These are phyloP conservation scores for Pogoniulus pusillus DNA, from an alignment of 2,797 vertebrate species.

Conservation along the genomic window DNA sequence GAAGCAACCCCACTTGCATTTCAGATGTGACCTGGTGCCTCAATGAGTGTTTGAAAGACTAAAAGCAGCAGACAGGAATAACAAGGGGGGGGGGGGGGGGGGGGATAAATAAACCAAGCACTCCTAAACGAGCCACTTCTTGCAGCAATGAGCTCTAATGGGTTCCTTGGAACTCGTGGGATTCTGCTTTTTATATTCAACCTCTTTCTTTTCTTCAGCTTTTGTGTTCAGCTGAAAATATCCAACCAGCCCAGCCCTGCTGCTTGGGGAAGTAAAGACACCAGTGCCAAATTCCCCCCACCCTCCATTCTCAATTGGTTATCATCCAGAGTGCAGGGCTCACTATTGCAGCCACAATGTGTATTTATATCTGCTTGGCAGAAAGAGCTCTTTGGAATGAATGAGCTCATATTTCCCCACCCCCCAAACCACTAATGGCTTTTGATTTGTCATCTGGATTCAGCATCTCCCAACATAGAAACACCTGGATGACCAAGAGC, in stretches of 20 bases:
- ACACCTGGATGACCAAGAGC: neutral
- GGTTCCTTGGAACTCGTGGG: neutral
- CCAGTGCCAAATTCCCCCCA: slow-evolving; percentile 10
- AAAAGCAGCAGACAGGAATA: neutral
- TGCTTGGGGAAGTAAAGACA: neutral
- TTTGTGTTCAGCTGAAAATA: neutral
- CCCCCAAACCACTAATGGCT: accelerated
- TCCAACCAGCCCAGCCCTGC: neutral
- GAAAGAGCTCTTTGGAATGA: neutral
- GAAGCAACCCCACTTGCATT: accelerated
- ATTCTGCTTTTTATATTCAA: neutral
- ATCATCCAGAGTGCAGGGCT: neutral
- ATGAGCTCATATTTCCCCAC: neutral
- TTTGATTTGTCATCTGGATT: neutral
- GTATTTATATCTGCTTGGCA: slow-evolving; percentile 12
- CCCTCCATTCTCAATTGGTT: slow-evolving; percentile 20
- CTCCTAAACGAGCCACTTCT: neutral
- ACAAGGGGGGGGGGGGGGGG: neutral
- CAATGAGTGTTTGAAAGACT: neutral
- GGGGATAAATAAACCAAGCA: too few relatives aligned
- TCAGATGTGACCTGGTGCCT: accelerated
- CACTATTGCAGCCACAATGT: neutral
- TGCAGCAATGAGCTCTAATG: neutral
- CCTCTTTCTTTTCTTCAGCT: neutral
- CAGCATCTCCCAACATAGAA: neutral